phyloP scores from a whole-genome alignment of 37 sponge, comb jelly and placozoan genomes.

The Ianthella basta region DNA sequence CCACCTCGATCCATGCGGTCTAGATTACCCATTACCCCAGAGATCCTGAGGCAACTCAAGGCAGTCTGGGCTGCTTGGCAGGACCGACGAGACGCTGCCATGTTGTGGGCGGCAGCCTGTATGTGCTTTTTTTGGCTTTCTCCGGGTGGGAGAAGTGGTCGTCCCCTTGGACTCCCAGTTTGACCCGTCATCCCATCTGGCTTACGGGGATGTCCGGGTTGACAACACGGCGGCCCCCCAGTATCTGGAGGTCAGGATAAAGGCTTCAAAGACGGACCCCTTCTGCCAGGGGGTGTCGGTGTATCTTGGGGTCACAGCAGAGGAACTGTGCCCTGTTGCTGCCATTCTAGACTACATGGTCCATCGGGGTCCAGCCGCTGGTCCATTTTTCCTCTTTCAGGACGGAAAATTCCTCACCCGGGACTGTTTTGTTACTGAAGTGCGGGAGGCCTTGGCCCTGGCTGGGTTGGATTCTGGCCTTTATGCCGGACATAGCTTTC shows the following conservation, averaged over 20 bases:
- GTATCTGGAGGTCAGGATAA: neutral
- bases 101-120: neutral
- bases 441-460: neutral
- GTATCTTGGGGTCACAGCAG: neutral
- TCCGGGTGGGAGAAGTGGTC: neutral
- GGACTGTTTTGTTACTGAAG: neutral
- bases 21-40: slow-evolving; percentile 39
- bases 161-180: neutral
- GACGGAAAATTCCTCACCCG: neutral
- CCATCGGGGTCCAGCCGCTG: slow-evolving; percentile 1
- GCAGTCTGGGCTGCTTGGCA: neutral
- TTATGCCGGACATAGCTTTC: slow-evolving; percentile 6
- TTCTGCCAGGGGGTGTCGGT: neutral
- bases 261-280: slow-evolving; percentile 13
- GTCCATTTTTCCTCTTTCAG: neutral
- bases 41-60: neutral
- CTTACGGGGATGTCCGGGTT: neutral
- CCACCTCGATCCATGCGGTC: neutral
- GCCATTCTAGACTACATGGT: neutral
- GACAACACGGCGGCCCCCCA: neutral
- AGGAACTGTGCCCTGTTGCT: neutral
- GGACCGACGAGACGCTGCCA: neutral
- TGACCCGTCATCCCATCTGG: neutral
- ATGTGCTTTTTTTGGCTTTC: slow-evolving; percentile 1
- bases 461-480: neutral